Conservation (phyloP, 1,140 invertebrate genomes). For the Zaprionus ghesquierei region DNA sequence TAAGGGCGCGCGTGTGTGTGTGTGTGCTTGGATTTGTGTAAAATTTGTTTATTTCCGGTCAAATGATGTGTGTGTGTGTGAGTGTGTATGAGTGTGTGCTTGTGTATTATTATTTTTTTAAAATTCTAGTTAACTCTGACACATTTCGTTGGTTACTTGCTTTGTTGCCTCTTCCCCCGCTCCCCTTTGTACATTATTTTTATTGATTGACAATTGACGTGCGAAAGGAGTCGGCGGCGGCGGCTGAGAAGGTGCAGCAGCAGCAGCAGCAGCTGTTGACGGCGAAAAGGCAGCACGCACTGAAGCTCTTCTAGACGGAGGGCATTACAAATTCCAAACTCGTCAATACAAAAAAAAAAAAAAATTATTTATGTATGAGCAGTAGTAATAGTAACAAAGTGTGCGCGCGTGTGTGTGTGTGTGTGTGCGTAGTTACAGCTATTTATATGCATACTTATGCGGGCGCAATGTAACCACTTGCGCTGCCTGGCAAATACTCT, state of each 20-base stretch:
- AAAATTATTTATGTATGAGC: constrained; percentile 20
- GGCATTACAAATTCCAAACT: constrained; percentile 25
- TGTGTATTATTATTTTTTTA: neutral
- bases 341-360: neutral
- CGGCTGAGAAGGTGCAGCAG: neutral
- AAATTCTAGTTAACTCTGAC: neutral
- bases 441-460: constrained; percentile 10
- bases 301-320: constrained; percentile 1
- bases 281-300: neutral
- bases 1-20: neutral
- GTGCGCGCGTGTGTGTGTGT: neutral
- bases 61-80: no score
- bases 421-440: neutral
- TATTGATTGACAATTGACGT: constrained; percentile 14
- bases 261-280: neutral
- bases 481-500: neutral
- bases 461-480: constrained; percentile 8
- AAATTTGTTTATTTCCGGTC: neutral
- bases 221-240: neutral
- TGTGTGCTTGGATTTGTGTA: neutral
- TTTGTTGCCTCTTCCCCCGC: neutral
- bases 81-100: no score
- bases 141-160: neutral
- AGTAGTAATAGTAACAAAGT: neutral
- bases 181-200: neutral